Base-by-base conservation (phyloP, 1,140 invertebrate species). In the Drosophila truncata region DNA sequence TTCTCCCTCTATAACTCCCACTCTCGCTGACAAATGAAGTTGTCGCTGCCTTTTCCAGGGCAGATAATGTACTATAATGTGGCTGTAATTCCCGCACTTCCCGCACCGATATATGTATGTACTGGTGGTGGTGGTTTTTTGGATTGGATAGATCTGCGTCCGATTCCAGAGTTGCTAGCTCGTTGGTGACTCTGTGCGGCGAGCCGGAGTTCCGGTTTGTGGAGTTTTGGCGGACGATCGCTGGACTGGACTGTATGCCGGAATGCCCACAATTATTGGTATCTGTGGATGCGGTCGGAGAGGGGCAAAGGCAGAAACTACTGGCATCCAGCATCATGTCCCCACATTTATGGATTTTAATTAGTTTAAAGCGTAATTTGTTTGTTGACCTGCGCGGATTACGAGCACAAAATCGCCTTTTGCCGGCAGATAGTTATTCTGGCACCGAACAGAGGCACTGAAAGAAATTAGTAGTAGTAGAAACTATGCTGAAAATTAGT, bases 21-120 rank as follows among this genome's bases (percentile, higher is more conserved):
- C 41, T 58, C 6, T 35, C 69, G 39, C 55, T 66, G 64, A 47
- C 67, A 74, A 73, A 63, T 83, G 76, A 44, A 84, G 84, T 77
- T 80, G 62, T 78, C 63, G 80, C 47, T 29, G 80, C 41, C 25
- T 57, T 81, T 49, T 11, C 9, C 10, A 4, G 1, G 25, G 61
- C 80, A 80, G 80, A 80, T 87, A 87, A 84, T 87, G 77, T 87
- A 71, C 72, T 77, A 61, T 88, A 88, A 88, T 88, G 64, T 63
- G 59, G 67, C 60, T 47, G 75, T 83, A 88, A 83, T 78, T 74
- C 70, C 65, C 13, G 39, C 76, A 64, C 66, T 78, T 47, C 63
- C 63, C n/a, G n/a, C n/a, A n/a, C 80, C 83, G 72, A 75, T 65
- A 65, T 18, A 47, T n/a, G 13, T 4, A 23, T 35, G 14, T 67